Percentiles rank a stretch among this genome's conserved stretches.
phyloP scores from a whole-genome alignment of 2,797 vertebrate genomes.

The Crenuchus spilurus region DNA sequence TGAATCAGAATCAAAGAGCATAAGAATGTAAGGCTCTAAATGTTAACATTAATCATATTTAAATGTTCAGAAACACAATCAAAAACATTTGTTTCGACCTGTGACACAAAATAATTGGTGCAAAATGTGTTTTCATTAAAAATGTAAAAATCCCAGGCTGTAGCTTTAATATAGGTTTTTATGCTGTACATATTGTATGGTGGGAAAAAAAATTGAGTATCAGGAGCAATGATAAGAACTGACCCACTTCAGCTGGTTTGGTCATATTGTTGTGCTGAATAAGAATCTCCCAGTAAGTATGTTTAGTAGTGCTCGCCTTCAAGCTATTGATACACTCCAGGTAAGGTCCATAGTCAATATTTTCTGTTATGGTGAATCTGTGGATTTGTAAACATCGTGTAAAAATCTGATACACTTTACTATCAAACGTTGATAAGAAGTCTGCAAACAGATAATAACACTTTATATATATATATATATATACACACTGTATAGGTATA shows the following conservation, averaged over 20 bases:
- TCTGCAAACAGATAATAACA: no score
- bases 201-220: neutral
- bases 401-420: no score
- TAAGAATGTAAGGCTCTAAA: no score
- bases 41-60: no score
- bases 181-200: neutral
- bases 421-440: no score
- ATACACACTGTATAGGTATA: no score
- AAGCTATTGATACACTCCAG: slow-evolving; percentile 69
- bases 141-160: neutral
- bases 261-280: slow-evolving; percentile 35
- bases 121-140: no score
- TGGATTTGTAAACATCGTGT: neutral
- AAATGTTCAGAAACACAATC: no score
- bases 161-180: neutral
- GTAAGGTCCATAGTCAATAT: slow-evolving; percentile 62
- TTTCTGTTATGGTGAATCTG: slow-evolving; percentile 21
- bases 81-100: no score
- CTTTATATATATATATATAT: no score
- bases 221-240: slow-evolving; percentile 37
- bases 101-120: no score
- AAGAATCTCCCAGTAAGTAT: slow-evolving; percentile 68
- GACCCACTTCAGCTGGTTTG: slow-evolving; percentile 61
- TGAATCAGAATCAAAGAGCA: no score
- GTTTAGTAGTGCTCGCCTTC: slow-evolving; percentile 38